phyloP scores from a whole-genome alignment of 2,888 invertebrate genomes.

The Clistopyga incitator region DNA sequence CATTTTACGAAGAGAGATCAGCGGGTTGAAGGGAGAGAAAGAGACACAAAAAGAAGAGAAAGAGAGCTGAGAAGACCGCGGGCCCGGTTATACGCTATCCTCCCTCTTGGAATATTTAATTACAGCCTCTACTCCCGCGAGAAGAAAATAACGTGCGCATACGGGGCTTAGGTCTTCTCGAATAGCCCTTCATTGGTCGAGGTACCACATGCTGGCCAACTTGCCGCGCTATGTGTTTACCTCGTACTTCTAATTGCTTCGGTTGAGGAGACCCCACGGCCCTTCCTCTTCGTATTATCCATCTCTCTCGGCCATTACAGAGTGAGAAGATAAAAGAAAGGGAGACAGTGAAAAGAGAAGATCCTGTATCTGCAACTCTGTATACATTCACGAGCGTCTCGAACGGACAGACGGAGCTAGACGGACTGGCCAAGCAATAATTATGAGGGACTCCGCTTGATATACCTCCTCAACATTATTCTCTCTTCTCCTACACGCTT shows the following conservation, averaged over 20 bases:
- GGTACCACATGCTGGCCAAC: constrained; percentile 67
- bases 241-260: constrained; percentile 83
- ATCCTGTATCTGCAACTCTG: constrained; percentile 57
- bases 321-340: constrained; percentile 47
- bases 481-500: not conserved
- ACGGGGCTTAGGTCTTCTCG: constrained; percentile 64
- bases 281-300: constrained; percentile 34
- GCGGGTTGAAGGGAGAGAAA: constrained; percentile 13
- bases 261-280: constrained; percentile 51
- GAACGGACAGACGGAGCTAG: constrained; percentile 30
- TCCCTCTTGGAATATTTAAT: constrained; percentile 79
- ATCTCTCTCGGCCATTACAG: constrained; percentile 64
- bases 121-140: constrained; percentile 78
- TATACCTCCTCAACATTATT: constrained; percentile 17
- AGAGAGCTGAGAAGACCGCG: constrained; percentile 52
- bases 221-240: constrained; percentile 80
- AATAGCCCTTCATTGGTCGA: constrained; percentile 67
- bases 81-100: constrained; percentile 62
- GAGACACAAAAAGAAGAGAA: constrained; percentile 18
- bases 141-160: constrained; percentile 79
- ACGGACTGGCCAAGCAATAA: constrained; percentile 42
- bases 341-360: constrained; percentile 31
- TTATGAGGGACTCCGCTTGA: constrained; percentile 42
- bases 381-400: constrained; percentile 30
- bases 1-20: constrained; percentile 42